These are phyloP conservation scores for Podabrus alpinus DNA, from an alignment of 2,888 invertebrate genomes.

Conservation along the genomic window DNA sequence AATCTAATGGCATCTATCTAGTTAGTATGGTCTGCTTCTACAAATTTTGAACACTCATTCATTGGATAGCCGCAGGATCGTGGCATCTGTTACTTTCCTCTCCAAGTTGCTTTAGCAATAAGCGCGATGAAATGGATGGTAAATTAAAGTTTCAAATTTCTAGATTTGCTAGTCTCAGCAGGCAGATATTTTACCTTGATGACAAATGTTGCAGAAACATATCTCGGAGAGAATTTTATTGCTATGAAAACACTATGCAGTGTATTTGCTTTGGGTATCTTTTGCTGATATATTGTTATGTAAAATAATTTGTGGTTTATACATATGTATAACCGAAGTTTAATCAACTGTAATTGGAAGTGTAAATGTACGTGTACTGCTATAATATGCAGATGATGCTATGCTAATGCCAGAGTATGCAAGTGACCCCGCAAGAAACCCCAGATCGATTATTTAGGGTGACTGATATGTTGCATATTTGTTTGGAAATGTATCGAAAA, in stretches of 20 bases:
- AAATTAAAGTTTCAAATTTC: background rate
- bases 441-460: background rate
- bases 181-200: background rate
- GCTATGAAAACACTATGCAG: too few relatives aligned
- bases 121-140: background rate
- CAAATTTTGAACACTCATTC: background rate
- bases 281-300: background rate
- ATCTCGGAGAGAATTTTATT: too few relatives aligned
- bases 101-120: background rate
- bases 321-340: background rate
- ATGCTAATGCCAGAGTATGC: background rate
- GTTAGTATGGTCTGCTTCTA: too few relatives aligned
- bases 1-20: background rate
- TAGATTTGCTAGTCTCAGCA: background rate
- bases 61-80: background rate
- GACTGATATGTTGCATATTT: background rate
- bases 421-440: background rate
- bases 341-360: background rate
- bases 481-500: background rate
- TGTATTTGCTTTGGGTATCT: too few relatives aligned
- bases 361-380: background rate
- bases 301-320: background rate
- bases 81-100: background rate
- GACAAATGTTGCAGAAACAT: too few relatives aligned
- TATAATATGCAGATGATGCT: background rate